Percentiles rank a stretch among this genome's conserved stretches.
Conservation (phyloP, 2,797 vertebrate species). For the Cuniculus paca region DNA sequence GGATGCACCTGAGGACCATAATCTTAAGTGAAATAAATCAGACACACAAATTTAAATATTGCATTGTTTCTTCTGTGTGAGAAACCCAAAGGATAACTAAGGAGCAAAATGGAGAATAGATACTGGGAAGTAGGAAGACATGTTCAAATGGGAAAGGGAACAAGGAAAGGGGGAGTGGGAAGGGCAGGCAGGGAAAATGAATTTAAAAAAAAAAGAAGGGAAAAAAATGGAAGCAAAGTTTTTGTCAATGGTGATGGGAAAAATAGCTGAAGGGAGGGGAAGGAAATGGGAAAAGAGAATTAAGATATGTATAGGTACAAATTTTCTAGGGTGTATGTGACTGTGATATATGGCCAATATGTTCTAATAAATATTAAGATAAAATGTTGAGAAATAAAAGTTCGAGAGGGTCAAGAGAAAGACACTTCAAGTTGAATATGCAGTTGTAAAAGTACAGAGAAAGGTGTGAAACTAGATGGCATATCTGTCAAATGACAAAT, state of each 20-base stretch:
- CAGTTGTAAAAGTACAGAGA: neutral
- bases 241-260: neutral
- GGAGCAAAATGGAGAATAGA: neutral
- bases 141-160: neutral
- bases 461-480: neutral
- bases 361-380: neutral
- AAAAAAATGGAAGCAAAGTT: neutral
- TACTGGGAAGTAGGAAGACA: neutral
- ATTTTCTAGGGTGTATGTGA: neutral
- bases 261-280: neutral
- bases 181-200: no score
- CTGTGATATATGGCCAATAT: neutral
- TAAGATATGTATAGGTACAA: neutral
- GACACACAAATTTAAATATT: neutral
- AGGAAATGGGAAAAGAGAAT: neutral
- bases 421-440: neutral
- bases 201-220: no score
- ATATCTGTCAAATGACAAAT: neutral
- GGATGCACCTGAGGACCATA: neutral
- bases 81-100: neutral
- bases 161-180: neutral
- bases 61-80: neutral
- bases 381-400: neutral
- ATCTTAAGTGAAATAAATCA: neutral
- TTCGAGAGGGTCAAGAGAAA: neutral